phyloP scores from a whole-genome alignment of 2,888 invertebrate genomes.

The Ectemnius lituratus region DNA sequence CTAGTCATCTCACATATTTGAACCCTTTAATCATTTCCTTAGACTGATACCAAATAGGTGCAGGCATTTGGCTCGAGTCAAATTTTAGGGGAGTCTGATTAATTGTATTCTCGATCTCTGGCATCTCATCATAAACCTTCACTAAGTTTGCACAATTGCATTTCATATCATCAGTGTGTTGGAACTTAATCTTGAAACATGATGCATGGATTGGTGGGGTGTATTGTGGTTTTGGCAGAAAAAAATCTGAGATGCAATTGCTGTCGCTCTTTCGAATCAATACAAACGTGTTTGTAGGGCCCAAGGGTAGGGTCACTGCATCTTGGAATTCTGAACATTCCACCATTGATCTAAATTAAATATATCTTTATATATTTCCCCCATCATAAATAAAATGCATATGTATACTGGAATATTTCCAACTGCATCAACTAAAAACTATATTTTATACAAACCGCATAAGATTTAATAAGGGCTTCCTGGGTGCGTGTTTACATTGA shows the following conservation, averaged over 20 bases:
- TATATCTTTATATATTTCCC: background rate
- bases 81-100: constrained; percentile 32
- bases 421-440: too few relatives aligned
- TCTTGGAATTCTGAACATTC: constrained; percentile 73
- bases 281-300: constrained; percentile 75
- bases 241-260: constrained; percentile 68
- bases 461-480: constrained; percentile 72
- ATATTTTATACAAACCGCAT: constrained; percentile 67
- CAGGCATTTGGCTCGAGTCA: constrained; percentile 30
- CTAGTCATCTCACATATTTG: constrained; percentile 69
- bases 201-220: constrained; percentile 48
- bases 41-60: constrained; percentile 74
- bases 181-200: constrained; percentile 67
- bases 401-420: too few relatives aligned
- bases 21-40: constrained; percentile 73
- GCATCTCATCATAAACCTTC: constrained; percentile 66
- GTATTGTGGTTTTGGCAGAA: constrained; percentile 73
- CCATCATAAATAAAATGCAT: background rate
- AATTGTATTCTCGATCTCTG: constrained; percentile 18
- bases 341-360: constrained; percentile 68
- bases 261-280: constrained; percentile 71
- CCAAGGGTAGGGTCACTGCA: constrained; percentile 68
- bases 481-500: constrained; percentile 71
- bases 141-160: constrained; percentile 67
- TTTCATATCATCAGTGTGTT: constrained; percentile 50